These are phyloP conservation scores for Drosophila nr. perissopoda DNA, from an alignment of 2,888 invertebrate genomes.

Conservation along the genomic window DNA sequence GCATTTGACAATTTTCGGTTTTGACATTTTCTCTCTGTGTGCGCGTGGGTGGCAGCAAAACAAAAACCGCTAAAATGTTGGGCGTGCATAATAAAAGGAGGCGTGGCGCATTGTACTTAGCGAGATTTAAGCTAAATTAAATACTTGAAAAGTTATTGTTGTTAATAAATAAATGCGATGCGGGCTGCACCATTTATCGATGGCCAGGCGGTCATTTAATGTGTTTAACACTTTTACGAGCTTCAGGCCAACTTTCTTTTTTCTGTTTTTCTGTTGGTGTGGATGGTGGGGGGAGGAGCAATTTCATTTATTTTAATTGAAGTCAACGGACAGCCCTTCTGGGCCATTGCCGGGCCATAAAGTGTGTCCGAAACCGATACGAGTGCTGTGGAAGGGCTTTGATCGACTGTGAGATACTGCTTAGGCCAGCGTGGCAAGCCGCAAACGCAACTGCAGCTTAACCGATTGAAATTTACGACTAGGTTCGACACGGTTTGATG, in stretches of 20 bases:
- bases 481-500: not conserved
- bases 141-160: slow-evolving; percentile 68
- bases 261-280: not conserved
- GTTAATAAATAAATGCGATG: slow-evolving; percentile 67
- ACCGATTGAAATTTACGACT: not conserved
- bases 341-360: slow-evolving; percentile 43
- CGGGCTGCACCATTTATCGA: slow-evolving; percentile 57
- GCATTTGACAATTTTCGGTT: slow-evolving; percentile 76
- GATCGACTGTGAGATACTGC: not conserved
- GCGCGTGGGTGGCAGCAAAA: slow-evolving; percentile 10
- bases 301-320: slow-evolving; percentile 75
- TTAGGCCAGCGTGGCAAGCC: not conserved
- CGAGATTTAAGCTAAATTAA: slow-evolving; percentile 62
- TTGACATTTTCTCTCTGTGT: slow-evolving; percentile 51
- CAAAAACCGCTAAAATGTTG: slow-evolving; percentile 58
- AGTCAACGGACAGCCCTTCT: slow-evolving; percentile 36
- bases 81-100: slow-evolving; percentile 8
- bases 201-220: slow-evolving; percentile 48
- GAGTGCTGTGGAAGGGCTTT: not conserved
- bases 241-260: slow-evolving; percentile 1
- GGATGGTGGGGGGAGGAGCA: slow-evolving; percentile 3
- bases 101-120: slow-evolving; percentile 51
- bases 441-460: not conserved
- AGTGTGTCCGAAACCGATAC: slow-evolving; percentile 33
- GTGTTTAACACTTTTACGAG: slow-evolving; percentile 62